A percentile compares a stretch with the other conserved stretches of the same genome.
These are phyloP conservation scores for Stomorhina lunata DNA, from an alignment of 2,888 invertebrate genomes.

Conservation along the genomic window DNA sequence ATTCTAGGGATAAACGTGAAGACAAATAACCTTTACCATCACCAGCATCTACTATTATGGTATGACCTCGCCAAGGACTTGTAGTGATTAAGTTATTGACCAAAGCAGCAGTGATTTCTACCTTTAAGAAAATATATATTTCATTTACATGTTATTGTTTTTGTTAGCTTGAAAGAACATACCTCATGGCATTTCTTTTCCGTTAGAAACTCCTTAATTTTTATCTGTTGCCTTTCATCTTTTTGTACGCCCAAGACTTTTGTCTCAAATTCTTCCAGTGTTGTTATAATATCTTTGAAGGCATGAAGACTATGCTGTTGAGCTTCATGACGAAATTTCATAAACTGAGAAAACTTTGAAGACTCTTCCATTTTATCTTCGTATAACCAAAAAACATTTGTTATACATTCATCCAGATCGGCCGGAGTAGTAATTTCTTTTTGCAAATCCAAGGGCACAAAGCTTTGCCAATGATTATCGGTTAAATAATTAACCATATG, in stretches of 20 bases:
- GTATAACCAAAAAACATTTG: slow-evolving; percentile 81
- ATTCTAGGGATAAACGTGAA: slow-evolving; percentile 86
- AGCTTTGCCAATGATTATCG: slow-evolving; percentile 83
- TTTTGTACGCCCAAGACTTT: slow-evolving; percentile 13
- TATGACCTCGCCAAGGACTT: slow-evolving; percentile 40
- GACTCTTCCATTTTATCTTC: background rate
- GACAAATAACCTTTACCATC: slow-evolving; percentile 94
- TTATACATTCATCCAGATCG: slow-evolving; percentile 80
- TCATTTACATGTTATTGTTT: background rate
- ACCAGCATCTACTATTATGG: slow-evolving; percentile 88
- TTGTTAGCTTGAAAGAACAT: background rate
- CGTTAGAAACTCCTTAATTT: slow-evolving; percentile 87
- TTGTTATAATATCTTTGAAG: slow-evolving; percentile 69
- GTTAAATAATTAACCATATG: slow-evolving; percentile 90
- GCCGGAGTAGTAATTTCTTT: slow-evolving; percentile 79
- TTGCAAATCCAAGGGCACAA: slow-evolving; percentile 82
- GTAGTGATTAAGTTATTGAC: slow-evolving; percentile 81
- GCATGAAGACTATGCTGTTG: slow-evolving; percentile 68
- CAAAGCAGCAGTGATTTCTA: slow-evolving; percentile 84
- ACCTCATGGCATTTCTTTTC: slow-evolving; percentile 91
- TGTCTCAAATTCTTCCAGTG: slow-evolving; percentile 76
- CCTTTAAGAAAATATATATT: slow-evolving; percentile 76
- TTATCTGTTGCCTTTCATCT: slow-evolving; percentile 54
- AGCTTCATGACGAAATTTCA: slow-evolving; percentile 68
- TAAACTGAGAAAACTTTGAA: slow-evolving; percentile 65